phyloP scores from a whole-genome alignment of 2,888 invertebrate species.

The Epistrophella euchroma region DNA sequence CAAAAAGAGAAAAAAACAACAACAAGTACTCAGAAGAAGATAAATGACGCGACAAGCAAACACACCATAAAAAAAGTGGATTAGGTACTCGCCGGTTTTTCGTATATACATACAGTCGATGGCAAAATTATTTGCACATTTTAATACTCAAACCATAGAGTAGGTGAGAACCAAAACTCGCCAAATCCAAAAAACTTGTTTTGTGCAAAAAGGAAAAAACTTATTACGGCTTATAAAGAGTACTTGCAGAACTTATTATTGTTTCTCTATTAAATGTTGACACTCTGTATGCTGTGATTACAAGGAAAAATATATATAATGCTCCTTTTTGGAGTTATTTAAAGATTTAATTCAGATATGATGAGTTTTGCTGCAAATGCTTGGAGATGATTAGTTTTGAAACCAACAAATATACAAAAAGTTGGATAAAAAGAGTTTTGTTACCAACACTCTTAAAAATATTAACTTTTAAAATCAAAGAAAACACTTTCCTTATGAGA shows the following conservation, averaged over 20 bases:
- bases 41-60: too few species aligned
- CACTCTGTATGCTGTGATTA: conserved; percentile 1
- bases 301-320: background rate
- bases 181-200: background rate
- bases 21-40: too few species aligned
- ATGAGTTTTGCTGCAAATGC: background rate
- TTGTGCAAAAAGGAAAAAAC: background rate
- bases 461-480: background rate
- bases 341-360: conserved; percentile 1
- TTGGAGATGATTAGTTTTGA: conserved; percentile 1
- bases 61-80: too few species aligned
- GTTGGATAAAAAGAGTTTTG: conserved; percentile 11
- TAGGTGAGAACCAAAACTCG: background rate
- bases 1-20: too few species aligned
- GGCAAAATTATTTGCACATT: too few species aligned
- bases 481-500: too few species aligned
- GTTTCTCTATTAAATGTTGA: background rate
- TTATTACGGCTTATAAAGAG: background rate
- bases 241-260: background rate
- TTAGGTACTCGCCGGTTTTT: too few species aligned
- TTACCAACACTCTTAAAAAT: background rate
- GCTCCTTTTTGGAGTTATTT: background rate
- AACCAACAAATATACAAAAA: background rate
- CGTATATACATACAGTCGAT: too few species aligned
- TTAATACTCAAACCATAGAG: too few species aligned